Percentiles rank a stretch among this genome's conserved stretches.
These are phyloP conservation scores for Chunga burmeisteri DNA, from an alignment of 2,113 vertebrate genomes.

Conservation along the genomic window DNA sequence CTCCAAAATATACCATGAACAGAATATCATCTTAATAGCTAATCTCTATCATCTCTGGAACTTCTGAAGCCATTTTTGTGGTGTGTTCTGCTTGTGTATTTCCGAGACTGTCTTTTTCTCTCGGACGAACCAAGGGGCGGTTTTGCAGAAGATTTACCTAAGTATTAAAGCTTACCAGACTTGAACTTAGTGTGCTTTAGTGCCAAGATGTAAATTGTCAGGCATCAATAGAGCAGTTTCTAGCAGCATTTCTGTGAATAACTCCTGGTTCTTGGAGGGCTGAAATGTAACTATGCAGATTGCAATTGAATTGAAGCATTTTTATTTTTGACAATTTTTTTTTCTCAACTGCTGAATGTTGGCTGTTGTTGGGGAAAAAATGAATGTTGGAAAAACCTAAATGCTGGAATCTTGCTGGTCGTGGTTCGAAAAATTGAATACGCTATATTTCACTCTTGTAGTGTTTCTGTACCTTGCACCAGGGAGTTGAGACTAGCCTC, in stretches of 20 bases:
- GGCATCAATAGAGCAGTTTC: neutral
- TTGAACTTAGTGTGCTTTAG: rapidly evolving
- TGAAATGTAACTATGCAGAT: neutral
- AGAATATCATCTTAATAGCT: neutral
- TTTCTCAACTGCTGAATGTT: neutral
- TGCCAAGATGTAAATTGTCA: neutral
- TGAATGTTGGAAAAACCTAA: neutral
- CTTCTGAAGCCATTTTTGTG: neutral
- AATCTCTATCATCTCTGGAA: neutral
- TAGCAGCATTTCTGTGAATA: neutral
- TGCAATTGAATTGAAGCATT: rapidly evolving
- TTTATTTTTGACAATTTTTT: too few species aligned
- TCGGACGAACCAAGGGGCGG: neutral
- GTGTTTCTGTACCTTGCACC: rapidly evolving
- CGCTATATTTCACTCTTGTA: rapidly evolving
- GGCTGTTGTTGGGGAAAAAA: neutral
- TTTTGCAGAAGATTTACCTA: neutral
- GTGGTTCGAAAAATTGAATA: neutral
- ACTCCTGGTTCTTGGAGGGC: neutral
- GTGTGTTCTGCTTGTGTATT: rapidly evolving
- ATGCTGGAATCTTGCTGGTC: neutral
- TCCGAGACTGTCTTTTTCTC: neutral
- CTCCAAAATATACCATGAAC: neutral
- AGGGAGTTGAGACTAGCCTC: rapidly evolving
- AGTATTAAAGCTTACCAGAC: neutral